These are phyloP conservation scores for Notamacropus eugenii DNA, from an alignment of 2,797 vertebrate genomes.

Conservation along the genomic window DNA sequence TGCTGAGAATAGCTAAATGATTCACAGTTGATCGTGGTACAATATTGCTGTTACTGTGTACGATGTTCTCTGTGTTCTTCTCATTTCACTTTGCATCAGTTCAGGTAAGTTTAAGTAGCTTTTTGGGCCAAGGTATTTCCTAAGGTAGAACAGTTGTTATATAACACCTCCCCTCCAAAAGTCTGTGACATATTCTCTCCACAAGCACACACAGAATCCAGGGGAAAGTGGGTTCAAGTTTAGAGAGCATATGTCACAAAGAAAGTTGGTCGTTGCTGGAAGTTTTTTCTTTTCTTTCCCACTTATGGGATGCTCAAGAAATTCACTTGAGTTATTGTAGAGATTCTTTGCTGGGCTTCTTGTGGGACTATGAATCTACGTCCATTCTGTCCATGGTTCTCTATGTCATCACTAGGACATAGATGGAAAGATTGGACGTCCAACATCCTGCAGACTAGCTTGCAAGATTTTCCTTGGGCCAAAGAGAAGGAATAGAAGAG, in stretches of 20 bases:
- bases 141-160: not conserved
- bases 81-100: too few relatives aligned
- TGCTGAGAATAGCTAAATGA: too few relatives aligned
- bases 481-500: too few relatives aligned
- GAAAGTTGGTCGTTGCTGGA: not conserved
- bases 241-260: not conserved
- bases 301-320: not conserved
- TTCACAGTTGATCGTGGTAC: too few relatives aligned
- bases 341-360: not conserved
- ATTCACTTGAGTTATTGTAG: not conserved
- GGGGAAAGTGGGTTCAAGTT: not conserved
- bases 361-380: not conserved
- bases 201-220: not conserved
- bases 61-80: too few relatives aligned
- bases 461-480: too few relatives aligned
- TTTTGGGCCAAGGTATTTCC: not conserved
- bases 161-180: not conserved
- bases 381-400: not conserved
- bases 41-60: too few relatives aligned
- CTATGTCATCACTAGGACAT: too few relatives aligned
- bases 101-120: too few relatives aligned
- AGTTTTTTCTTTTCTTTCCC: not conserved
- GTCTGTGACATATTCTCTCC: not conserved
- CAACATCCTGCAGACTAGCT: too few relatives aligned
- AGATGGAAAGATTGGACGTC: too few relatives aligned